Evolutionary conservation across 2,888 invertebrate species (phyloP), one percentile per base, ranked within the genome.

Genomic region (Caenorhabditis sp.): DNA sequence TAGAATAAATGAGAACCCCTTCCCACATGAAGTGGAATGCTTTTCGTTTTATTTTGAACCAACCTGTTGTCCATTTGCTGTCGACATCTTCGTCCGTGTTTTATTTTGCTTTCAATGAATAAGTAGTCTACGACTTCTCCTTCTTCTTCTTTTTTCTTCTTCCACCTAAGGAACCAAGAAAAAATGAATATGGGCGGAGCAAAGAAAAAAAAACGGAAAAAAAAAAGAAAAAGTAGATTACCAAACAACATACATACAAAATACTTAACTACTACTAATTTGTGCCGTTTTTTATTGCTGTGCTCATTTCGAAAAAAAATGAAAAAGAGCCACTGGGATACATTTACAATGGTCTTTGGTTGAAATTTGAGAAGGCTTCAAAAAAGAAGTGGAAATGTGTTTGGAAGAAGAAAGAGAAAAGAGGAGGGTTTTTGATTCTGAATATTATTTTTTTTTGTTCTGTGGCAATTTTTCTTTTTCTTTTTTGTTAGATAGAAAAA

Each of bases 121-220:
- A 43, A 43, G 43, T 43, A 10, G 43, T 43, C 43, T 12, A 17
- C 43, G 17, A 17, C 43, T 43, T 43, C 43, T 43, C 17, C 43
- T 43, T 17, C 36, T 36, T 36, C 10, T 36, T 36, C 10, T 36
- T 43, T 43, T 17, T 43, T 43, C 12, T 43, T 43, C 43, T 43
- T 10, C 43, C 43, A 43, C 43, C 43, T 43, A 43, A 68, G 68
- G 54, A 63, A 63, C 63, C 17, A 17, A 59, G 59, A 65, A 65
- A 59, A 58, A 65, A 65, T 59, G 36, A 53, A 53, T 36, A 58
- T 64, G 36, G 50, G 60, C 23, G 52, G 36, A 31, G 25, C 23
- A 59, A 58, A 50, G 59, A 53, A 38, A 50, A 62, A n/a, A 10
- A 53, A 60, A 52, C 31, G 31, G 10, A 10, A 58, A 61, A 36